These are phyloP conservation scores for Chymomyza procnemis DNA, from an alignment of 2,888 invertebrate genomes.

Conservation along the genomic window DNA sequence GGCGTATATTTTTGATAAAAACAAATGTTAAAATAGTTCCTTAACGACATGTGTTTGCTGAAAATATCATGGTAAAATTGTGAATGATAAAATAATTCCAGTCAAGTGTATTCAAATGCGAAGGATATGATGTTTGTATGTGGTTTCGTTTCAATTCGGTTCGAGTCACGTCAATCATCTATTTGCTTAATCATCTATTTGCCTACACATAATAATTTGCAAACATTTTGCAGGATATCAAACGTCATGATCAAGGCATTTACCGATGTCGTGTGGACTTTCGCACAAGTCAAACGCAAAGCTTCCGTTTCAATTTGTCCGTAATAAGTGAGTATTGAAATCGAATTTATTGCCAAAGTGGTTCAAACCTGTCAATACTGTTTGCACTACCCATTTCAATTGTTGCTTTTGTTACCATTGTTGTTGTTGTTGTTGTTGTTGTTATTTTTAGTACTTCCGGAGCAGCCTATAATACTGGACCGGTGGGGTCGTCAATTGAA, in stretches of 20 bases:
- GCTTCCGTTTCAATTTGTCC: slow-evolving; percentile 92
- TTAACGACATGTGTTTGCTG: slow-evolving; percentile 25
- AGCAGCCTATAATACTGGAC: slow-evolving; percentile 90
- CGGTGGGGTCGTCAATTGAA: slow-evolving; percentile 90
- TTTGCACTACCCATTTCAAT: background rate
- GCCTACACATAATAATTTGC: slow-evolving; percentile 36
- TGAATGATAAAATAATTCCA: background rate
- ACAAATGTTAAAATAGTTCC: background rate
- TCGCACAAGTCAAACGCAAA: slow-evolving; percentile 92
- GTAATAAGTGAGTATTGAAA: slow-evolving; percentile 87
- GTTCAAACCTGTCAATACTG: slow-evolving; percentile 1
- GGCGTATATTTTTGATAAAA: too few species aligned
- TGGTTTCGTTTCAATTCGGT: background rate
- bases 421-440: slow-evolving; percentile 2
- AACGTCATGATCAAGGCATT: slow-evolving; percentile 91
- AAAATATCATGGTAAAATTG: slow-evolving; percentile 45
- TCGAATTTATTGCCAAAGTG: slow-evolving; percentile 1
- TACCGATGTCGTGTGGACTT: slow-evolving; percentile 95
- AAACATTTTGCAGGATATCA: slow-evolving; percentile 82
- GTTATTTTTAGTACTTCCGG: slow-evolving; percentile 86
- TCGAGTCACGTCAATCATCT: slow-evolving; percentile 55
- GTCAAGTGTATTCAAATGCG: too few species aligned
- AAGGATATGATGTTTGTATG: background rate
- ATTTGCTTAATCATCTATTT: slow-evolving; percentile 51
- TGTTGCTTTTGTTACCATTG: slow-evolving; percentile 12